Evolutionary conservation across 2,888 invertebrate genomes (phyloP).

Genomic region (Torymus texanus): DNA sequence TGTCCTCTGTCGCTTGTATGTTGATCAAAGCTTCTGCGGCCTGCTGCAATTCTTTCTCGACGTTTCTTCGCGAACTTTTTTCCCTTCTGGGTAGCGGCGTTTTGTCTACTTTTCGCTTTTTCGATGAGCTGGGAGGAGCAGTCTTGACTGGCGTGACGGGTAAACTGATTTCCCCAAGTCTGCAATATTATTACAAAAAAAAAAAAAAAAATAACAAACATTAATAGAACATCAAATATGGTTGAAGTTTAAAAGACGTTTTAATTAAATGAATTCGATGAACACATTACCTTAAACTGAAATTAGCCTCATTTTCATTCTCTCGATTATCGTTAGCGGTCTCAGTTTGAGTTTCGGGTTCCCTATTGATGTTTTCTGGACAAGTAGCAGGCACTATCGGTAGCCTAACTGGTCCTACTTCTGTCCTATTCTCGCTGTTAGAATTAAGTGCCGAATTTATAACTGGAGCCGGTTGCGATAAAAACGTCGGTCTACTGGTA

Average conservation of each 20-base stretch:
- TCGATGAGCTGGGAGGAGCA: constrained; percentile 11
- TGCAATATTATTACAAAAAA: constrained; percentile 17
- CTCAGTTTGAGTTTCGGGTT: constrained; percentile 16
- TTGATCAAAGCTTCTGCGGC: constrained; percentile 15
- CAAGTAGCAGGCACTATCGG: constrained; percentile 41
- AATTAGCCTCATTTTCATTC: constrained; percentile 43
- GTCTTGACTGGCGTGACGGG: constrained; percentile 44
- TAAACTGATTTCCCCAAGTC: constrained; percentile 51
- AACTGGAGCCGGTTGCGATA: constrained; percentile 47
- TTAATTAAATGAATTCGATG: not conserved
- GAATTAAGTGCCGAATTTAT: not conserved
- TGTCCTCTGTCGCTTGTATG: not conserved
- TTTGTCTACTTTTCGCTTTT: constrained; percentile 45
- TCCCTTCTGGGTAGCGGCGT: constrained; percentile 14
- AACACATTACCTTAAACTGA: constrained; percentile 42
- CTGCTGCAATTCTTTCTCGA: constrained; percentile 24
- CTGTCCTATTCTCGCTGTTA: constrained; percentile 31
- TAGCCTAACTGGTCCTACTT: not conserved
- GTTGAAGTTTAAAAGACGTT: not conserved
- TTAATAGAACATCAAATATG: not conserved
- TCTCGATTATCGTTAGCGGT: constrained; percentile 15
- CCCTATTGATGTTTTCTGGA: constrained; percentile 46
- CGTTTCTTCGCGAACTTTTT: constrained; percentile 25
- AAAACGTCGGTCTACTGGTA: constrained; percentile 23
- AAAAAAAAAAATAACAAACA: too few species aligned